Evolutionary conservation across 2,797 vertebrate species (phyloP), one percentile per base, ranked within the genome.

Genomic region (Mionectes olivaceus): DNA sequence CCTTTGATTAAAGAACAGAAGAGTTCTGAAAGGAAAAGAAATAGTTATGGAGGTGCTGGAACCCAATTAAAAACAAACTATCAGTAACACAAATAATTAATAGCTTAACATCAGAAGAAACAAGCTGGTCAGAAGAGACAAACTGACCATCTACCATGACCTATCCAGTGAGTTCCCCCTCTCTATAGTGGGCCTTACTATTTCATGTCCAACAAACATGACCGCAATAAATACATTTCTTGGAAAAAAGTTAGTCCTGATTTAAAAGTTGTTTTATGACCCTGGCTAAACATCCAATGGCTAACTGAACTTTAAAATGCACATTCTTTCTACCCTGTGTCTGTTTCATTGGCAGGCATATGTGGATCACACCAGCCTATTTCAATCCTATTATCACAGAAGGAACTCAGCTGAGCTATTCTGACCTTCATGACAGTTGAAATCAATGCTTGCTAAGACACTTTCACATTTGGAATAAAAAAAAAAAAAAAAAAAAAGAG

Each of bases 1-100:
- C 64, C 49, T 87, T 90, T 78, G 50, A 68, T 79, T 87, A 69
- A 57, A 68, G 41, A 60, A 78, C 28, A 37, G 56, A 59, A 85
- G 84, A 86, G 70, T 79, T 94, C 97, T 98, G 76, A 76, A 96
- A 96, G 47, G 44, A 94, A 94, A 92, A 97, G 9, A 95, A 60
- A 83, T 32, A 93, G 65, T 96, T 83, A 90, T 25, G n/a, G 12
- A 41, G 47, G 59, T 73, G 89, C 65, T 89, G 53, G 35, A 94
- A 90, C 32, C 14, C 49, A 49, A 87, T 79, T 77, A 61, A 83
- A 96, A 86, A 56, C 1, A 3, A 79, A 41, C 35, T 43, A 44
- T 39, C 22, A 74, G 22, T 27, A 84, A 86, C 15, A 47, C 39
- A 83, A 84, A 60, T 46, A 59, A 43, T 82, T 44, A 70, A 67